Percentiles rank a stretch among this genome's conserved stretches.
Conservation (phyloP, 2,888 invertebrate species). For the Drosophila pegasa region DNA sequence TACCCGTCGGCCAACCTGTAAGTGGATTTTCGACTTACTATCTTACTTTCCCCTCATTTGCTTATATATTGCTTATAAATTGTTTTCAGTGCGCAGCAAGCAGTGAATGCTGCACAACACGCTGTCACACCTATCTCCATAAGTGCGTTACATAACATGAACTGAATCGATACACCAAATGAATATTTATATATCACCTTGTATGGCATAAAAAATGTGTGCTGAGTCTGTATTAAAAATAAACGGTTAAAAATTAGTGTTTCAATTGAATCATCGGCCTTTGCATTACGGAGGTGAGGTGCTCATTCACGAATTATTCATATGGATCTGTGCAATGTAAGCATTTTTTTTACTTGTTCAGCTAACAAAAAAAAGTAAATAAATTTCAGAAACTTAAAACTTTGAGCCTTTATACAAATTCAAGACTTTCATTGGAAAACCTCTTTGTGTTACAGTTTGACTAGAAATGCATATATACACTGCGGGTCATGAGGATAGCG, state of each 20-base stretch:
- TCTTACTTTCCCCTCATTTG: conserved; percentile 15
- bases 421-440: no score
- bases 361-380: no score
- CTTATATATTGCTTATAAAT: not conserved
- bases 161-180: not conserved
- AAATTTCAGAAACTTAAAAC: no score
- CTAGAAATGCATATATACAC: no score
- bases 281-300: not conserved
- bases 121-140: conserved; percentile 82
- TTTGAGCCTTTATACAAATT: no score
- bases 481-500: no score
- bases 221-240: conserved; percentile 18
- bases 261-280: not conserved
- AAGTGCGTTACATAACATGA: conserved; percentile 81
- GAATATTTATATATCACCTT: not conserved
- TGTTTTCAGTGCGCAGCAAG: conserved; percentile 71
- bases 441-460: no score
- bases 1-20: conserved; percentile 46
- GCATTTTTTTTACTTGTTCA: no score
- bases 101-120: conserved; percentile 78
- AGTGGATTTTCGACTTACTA: conserved; percentile 6
- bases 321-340: not conserved
- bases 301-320: no score
- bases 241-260: conserved; percentile 2
- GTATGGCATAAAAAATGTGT: not conserved